phyloP scores from a whole-genome alignment of 2,888 invertebrate species.

The Oxycera nigricornis region DNA sequence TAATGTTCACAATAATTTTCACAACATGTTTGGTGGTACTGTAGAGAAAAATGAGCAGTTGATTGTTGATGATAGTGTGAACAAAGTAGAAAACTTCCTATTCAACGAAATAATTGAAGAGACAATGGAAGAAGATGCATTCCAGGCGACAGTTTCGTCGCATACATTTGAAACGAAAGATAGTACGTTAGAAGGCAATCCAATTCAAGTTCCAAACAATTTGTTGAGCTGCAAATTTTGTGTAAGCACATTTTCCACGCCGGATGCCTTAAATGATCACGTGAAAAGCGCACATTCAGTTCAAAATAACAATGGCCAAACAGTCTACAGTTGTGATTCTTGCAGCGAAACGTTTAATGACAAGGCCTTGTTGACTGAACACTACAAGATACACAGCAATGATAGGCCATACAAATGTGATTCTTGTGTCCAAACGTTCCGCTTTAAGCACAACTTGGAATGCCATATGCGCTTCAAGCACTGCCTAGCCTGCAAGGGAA shows the following conservation, averaged over 20 bases:
- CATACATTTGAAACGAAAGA: neutral
- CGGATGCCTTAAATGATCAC: neutral
- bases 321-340: neutral
- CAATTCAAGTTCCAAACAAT: neutral
- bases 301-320: neutral
- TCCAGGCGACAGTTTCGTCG: neutral
- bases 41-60: neutral
- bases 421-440: neutral
- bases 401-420: conserved; percentile 3
- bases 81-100: neutral
- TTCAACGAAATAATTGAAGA: conserved; percentile 13
- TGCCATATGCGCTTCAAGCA: conserved; percentile 17
- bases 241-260: neutral
- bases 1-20: neutral
- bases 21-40: neutral
- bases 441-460: neutral
- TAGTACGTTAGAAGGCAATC: neutral
- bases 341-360: neutral
- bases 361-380: neutral
- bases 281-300: neutral
- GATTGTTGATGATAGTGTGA: neutral
- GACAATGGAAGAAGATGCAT: neutral
- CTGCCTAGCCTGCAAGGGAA: neutral
- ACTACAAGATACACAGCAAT: neutral
- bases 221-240: neutral